Conservation (phyloP, 2,888 invertebrate species). For the Meliscaeva auricollis region DNA sequence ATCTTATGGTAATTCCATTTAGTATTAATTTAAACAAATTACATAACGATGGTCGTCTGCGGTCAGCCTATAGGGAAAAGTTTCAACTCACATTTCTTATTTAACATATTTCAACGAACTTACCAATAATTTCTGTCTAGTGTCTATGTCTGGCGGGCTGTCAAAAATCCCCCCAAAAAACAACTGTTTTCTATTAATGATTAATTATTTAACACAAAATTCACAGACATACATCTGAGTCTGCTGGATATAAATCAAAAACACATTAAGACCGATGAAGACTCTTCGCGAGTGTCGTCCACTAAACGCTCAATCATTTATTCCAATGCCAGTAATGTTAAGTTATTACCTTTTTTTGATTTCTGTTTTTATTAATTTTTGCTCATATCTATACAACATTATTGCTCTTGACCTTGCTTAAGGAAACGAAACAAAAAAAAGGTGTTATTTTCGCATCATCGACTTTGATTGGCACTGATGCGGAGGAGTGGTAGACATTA, state of each 20-base stretch:
- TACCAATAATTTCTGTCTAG: not conserved
- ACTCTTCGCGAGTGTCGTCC: not conserved
- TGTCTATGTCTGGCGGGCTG: not conserved
- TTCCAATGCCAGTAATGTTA: not conserved
- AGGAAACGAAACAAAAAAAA: not conserved
- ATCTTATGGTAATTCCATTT: not conserved
- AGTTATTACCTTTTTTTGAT: not conserved
- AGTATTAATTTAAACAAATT: not conserved
- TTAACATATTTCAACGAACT: not conserved
- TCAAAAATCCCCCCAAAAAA: constrained; percentile 13
- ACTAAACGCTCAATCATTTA: not conserved
- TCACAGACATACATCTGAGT: not conserved
- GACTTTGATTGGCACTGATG: constrained; percentile 2
- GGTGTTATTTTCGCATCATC: not conserved
- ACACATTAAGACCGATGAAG: not conserved
- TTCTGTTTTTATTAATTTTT: not conserved
- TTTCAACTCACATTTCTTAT: not conserved
- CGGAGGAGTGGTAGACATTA: not conserved
- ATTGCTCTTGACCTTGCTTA: constrained; percentile 30
- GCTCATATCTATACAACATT: not conserved
- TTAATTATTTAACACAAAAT: constrained; percentile 4
- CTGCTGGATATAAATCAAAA: constrained; percentile 13
- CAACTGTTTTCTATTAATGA: not conserved
- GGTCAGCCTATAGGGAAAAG: not conserved
- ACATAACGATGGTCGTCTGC: not conserved